Evolutionary conservation across 2,888 invertebrate genomes (phyloP).

Genomic region (Andrena bicolor): DNA sequence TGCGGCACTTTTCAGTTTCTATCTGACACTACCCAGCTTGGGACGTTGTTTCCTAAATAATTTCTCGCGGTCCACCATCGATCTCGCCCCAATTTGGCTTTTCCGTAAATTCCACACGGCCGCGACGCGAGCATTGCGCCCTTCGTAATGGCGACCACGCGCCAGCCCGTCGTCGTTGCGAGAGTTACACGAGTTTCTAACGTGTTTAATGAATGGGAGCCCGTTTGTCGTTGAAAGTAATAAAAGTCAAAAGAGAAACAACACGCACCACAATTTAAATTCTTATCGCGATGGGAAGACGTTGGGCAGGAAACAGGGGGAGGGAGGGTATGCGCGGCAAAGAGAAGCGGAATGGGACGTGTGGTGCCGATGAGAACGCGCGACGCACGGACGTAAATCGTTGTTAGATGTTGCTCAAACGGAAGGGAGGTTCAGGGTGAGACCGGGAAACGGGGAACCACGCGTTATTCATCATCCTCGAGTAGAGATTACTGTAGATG

Average conservation of each 20-base stretch:
- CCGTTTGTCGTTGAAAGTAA: slow-evolving; percentile 78
- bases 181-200: slow-evolving; percentile 44
- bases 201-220: slow-evolving; percentile 65
- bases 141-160: slow-evolving; percentile 23
- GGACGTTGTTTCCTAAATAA: no score
- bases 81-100: no score
- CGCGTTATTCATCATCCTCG: neutral
- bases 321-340: neutral
- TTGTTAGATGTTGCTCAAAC: slow-evolving; percentile 33
- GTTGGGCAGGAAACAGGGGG: neutral
- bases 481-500: neutral
- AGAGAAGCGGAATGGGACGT: neutral
- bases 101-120: neutral
- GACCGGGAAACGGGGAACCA: neutral
- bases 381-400: slow-evolving; percentile 15
- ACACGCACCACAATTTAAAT: neutral
- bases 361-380: neutral
- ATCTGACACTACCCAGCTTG: no score
- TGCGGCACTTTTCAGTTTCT: no score
- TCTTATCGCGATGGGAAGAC: slow-evolving; percentile 21
- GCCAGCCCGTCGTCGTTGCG: slow-evolving; percentile 29
- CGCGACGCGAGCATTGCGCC: neutral
- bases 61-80: no score
- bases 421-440: neutral
- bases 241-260: slow-evolving; percentile 18